Base-by-base conservation (phyloP, 2,113 vertebrate genomes). In the Platichthys flesus region DNA sequence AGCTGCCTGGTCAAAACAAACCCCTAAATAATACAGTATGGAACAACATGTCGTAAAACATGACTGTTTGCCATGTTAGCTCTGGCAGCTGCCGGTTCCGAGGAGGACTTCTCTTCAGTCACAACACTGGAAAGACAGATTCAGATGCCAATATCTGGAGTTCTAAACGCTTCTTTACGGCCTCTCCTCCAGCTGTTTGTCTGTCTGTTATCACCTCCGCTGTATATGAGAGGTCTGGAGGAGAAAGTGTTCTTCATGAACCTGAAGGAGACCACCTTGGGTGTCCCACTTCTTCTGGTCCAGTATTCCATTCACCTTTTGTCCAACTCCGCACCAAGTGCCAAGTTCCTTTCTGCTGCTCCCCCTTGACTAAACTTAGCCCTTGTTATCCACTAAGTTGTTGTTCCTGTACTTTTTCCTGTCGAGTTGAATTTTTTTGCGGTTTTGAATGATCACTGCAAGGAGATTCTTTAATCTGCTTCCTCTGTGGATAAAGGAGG, bases 1-100 rank as follows among this genome's bases (percentile, higher is more conserved):
- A 67, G 69, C 65, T 69, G 63, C 74, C 73, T 75, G 76, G 62
- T 83, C 52, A 28, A 8, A 74, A 75, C 63, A 84, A 84, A 75
- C 67, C 47, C 69, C 71, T 75, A 83, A 90, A 89, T 87, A 82
- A 88, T 76, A 71, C 70, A 75, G 77, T 51, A 74, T 79, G 74
- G 64, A 85, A 74, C 76, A 88, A 86, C 74, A 76, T 12, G 42
- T 58, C 65, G 37, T 90, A 78, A 86, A 89, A 78, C 75, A 76
- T 62, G 68, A 76, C 77, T 26, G 57, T 84, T 87, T 77, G 67
- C 76, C 67, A 71, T 83, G 78, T 85, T 82, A 20, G 68, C 71
- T 76, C 69, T 74, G 63, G 78, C 67, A 71, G 73, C 56, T 16
- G 54, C 61, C 2, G 5, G 56, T 28, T 71, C 58, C 28, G 59